Base-by-base conservation (phyloP, 2,888 invertebrate genomes). In the Ophion ellenae region DNA sequence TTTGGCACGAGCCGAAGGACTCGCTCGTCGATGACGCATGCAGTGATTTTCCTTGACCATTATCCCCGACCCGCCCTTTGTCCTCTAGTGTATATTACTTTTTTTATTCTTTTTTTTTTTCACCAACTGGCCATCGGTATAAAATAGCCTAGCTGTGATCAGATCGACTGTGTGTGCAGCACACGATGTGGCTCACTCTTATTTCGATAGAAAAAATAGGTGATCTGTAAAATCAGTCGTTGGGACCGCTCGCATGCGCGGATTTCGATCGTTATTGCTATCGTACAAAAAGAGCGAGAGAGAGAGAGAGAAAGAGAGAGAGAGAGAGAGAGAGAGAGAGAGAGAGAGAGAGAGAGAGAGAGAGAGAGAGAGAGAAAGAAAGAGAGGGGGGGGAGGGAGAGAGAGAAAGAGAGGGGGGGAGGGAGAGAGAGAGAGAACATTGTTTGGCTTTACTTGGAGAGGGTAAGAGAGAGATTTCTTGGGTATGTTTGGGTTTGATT, bases 151-250 rank as follows among this genome's bases (percentile, higher is more conserved):
- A 47, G 83, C 75, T 80, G 66, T 79, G 79, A 70, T 40, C 40
- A 85, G 47, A 71, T 73, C 77, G 81, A 71, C 64, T 28, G n/a
- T 24, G n/a, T n/a, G 45, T 28, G 64, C 10, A 64, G 20, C 75
- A 20, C 57, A 53, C 11, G 9, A 32, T 53, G 64, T n/a, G 75
- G 36, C 75, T 36, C 57, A 53, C 11, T 10, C 57, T 53, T 17
- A 40, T 28, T 77, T 77, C 77, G 61, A 69, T 77, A 69, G 77
- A 66, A 85, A 80, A 85, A 85, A 85, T 85, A 85, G 61, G 69
- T 66, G 61, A 80, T 83, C 80, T 83, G 53, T 53, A 83, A 80
- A 85, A 80, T 85, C 85, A 85, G 83, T 85, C 83, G 66, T 36
- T 67, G 80, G 53, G 47, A 75, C 71, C 73, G 83, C 71, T 45